Evolutionary conservation across 1,140 invertebrate genomes (phyloP), one percentile per base, ranked within the genome.

Genomic region (Drosophila bipectinata): DNA sequence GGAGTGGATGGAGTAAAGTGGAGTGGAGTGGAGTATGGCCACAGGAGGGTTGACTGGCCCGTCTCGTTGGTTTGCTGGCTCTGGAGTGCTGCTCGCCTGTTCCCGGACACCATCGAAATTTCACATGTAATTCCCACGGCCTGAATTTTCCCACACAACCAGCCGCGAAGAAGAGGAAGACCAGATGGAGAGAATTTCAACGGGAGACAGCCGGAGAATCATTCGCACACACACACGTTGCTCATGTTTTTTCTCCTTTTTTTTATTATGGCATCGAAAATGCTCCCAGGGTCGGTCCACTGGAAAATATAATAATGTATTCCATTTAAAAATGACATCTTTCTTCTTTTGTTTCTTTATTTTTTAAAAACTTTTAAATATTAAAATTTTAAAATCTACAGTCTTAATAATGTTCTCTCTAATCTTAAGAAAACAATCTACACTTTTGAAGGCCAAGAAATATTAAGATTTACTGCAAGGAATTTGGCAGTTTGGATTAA

Each of bases 41-140:
- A 44, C 41, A 56, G 32, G 66, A 76, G 71, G 72, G 72, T 77
- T 76, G 55, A 62, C 52, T 63, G 60, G 44, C 26, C 26, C 1
- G 26, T 5, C 34, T 55, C 57, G 34, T 54, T 45, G 49, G 60
- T 56, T 69, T 66, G 72, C 45, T 54, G 41, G 2, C 61, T 57
- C 55, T 59, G 44, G 18, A 26, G 4, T 87, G 69, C 90, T 91
- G 90, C 59, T 90, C 73, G 90, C 90, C 90, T 91, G 90, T 79
- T 90, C 72, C 68, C 55, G 73, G 74, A 88, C 90, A 91, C 90
- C 90, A 90, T 82, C 74, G 85, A 91, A 91, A 91, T 90, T 90
- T 91, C 90, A 89, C 77, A 91, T 85, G 81, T 91, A 91, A 91
- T 91, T 91, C 90, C 90, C 90, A 91, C 90, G 90, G 90, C 90